These are phyloP conservation scores for Galbula dea DNA, from an alignment of 2,113 vertebrate genomes.

Conservation along the genomic window DNA sequence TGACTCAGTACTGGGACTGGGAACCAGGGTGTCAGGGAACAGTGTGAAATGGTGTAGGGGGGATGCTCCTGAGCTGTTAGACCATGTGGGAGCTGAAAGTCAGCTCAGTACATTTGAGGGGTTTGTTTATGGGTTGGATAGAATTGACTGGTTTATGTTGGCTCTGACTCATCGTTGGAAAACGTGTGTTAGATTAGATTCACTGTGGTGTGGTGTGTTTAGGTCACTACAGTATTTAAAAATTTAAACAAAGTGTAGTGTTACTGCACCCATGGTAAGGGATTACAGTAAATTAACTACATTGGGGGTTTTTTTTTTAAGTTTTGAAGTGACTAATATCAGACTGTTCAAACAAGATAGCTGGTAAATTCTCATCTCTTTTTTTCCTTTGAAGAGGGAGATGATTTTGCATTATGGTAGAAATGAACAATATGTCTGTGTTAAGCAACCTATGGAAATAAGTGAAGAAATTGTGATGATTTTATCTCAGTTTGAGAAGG, in stretches of 20 bases:
- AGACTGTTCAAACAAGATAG: not conserved
- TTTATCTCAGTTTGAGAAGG: not conserved
- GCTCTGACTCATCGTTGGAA: not conserved
- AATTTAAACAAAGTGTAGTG: not conserved
- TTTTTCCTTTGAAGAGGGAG: not conserved
- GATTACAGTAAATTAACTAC: not conserved
- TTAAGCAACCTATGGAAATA: not conserved
- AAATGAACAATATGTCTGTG: not conserved
- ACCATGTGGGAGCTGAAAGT: not conserved
- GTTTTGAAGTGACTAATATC: not conserved
- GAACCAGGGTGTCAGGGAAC: not conserved
- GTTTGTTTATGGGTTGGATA: not conserved
- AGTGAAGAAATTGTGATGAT: not conserved
- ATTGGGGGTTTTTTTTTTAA: not conserved
- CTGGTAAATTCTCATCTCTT: not conserved
- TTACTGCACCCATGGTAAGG: rapidly evolving
- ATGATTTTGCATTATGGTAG: not conserved
- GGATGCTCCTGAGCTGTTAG: not conserved
- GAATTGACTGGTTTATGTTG: not conserved
- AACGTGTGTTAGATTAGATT: not conserved
- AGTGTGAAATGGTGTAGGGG: not conserved
- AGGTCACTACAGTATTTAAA: not conserved
- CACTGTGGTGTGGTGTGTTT: rapidly evolving
- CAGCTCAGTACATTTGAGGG: not conserved
- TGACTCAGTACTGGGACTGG: not conserved